phyloP scores from a whole-genome alignment of 2,113 vertebrate species.

The Calcarius ornatus region DNA sequence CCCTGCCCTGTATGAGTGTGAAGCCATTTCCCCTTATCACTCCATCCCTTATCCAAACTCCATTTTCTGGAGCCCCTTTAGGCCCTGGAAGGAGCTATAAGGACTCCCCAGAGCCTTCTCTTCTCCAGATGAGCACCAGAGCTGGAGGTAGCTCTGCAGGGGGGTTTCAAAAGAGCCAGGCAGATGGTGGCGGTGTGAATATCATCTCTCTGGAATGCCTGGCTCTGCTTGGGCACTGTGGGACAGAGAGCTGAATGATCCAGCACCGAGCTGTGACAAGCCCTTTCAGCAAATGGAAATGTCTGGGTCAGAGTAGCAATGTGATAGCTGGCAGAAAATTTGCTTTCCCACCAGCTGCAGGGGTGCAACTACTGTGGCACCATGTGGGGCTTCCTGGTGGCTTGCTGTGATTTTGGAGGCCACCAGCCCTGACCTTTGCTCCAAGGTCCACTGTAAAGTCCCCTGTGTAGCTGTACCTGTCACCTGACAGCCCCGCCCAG shows the following conservation, averaged over 20 bases:
- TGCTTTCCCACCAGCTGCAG: background rate
- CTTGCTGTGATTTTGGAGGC: background rate
- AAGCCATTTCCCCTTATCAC: background rate
- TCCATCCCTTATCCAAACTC: background rate
- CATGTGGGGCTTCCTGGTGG: background rate
- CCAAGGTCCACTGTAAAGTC: background rate
- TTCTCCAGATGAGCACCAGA: background rate
- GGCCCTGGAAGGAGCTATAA: background rate
- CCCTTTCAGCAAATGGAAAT: background rate
- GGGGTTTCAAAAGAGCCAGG: background rate
- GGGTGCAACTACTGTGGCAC: background rate
- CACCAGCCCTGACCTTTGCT: background rate
- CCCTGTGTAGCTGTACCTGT: background rate
- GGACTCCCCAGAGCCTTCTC: background rate
- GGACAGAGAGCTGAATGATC: background rate
- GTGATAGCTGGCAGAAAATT: background rate
- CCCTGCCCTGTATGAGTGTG: background rate
- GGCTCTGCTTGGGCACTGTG: background rate
- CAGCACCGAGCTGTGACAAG: background rate
- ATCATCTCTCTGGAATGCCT: background rate
- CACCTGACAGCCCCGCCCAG: fast-evolving
- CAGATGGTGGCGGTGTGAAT: background rate
- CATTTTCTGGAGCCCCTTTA: background rate
- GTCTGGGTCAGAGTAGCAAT: background rate
- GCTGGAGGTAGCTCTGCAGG: background rate